phyloP scores from a whole-genome alignment of 1,140 invertebrate genomes.

The Apocrypta bakeri region DNA sequence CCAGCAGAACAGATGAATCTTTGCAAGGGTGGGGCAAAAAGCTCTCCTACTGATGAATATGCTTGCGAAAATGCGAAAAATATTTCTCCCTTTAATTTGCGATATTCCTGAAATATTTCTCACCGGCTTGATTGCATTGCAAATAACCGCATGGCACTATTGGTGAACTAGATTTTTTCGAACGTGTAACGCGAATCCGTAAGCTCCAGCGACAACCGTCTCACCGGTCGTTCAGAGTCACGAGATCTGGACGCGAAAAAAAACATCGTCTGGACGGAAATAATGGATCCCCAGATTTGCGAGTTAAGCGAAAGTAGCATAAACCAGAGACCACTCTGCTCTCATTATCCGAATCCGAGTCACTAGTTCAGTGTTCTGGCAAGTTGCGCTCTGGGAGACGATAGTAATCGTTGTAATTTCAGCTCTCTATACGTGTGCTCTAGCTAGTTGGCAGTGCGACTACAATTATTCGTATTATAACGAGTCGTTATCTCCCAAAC shows the following conservation, averaged over 20 bases:
- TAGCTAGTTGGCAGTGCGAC: background rate
- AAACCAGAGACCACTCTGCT: background rate
- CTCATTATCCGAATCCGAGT: background rate
- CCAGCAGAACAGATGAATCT: background rate
- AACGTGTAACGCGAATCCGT: too few species aligned
- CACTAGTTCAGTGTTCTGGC: background rate
- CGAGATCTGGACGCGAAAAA: background rate
- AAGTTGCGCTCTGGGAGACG: background rate
- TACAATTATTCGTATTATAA: constrained; percentile 26
- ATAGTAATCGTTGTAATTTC: constrained; percentile 25
- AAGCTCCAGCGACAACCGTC: too few species aligned
- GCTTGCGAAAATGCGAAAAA: background rate
- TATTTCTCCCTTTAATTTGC: background rate
- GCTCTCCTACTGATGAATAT: background rate
- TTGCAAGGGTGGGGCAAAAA: background rate
- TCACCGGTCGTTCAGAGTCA: too few species aligned
- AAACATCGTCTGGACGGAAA: background rate
- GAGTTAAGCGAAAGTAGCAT: background rate
- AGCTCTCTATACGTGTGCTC: background rate
- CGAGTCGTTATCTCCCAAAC: background rate
- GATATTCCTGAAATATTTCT: background rate
- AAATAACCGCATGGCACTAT: too few species aligned
- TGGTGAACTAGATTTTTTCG: too few species aligned
- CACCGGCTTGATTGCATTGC: too few species aligned
- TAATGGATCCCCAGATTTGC: background rate